Percentiles rank a stretch among this genome's conserved stretches.
Evolutionary conservation across 1,140 invertebrate species (phyloP).

Genomic region (Drosophila eugracilis): DNA sequence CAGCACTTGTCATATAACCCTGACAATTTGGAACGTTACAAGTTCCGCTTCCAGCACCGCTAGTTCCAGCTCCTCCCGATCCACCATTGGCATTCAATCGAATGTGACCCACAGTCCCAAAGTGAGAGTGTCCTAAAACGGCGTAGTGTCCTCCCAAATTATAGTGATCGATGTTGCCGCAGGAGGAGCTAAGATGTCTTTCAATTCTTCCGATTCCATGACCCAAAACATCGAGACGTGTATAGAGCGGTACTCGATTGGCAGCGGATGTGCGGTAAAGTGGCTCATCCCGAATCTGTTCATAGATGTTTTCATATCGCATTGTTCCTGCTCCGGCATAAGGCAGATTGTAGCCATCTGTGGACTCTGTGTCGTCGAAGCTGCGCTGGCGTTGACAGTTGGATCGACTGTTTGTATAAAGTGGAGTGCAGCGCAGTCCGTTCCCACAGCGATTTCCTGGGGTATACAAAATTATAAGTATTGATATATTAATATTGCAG

Average conservation of each 20-base stretch:
- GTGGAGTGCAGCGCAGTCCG: conserved; percentile 54
- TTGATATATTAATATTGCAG: no score
- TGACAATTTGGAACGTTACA: conserved; percentile 69
- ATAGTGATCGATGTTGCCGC: conserved; percentile 86
- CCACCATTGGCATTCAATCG: conserved; percentile 72
- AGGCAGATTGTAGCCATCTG: conserved; percentile 79
- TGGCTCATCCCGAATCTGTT: conserved; percentile 86
- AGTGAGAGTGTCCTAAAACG: conserved; percentile 82
- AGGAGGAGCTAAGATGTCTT: conserved; percentile 86
- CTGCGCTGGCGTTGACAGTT: conserved; percentile 80
- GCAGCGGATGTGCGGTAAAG: conserved; percentile 66
- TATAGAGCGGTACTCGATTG: conserved; percentile 85
- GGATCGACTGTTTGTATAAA: conserved; percentile 57
- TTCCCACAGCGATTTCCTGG: conserved; percentile 71
- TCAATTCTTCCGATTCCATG: conserved; percentile 87
- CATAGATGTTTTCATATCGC: conserved; percentile 85
- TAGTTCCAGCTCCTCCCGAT: conserved; percentile 3
- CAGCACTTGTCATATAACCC: conserved; percentile 41
- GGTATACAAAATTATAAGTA: no score
- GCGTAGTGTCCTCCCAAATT: conserved; percentile 84
- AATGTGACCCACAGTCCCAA: conserved; percentile 83
- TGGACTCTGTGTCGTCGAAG: conserved; percentile 84
- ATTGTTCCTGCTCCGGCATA: conserved; percentile 54
- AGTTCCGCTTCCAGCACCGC: conserved; percentile 8
- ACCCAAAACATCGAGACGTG: conserved; percentile 86